A percentile compares a stretch with the other conserved stretches of the same genome.
Conservation (phyloP, 2,113 vertebrate species). For the zebrafish (Danio rerio) region GRCz12tu NC_133179.1:70118501-70119000, state of each 20-base stretch:
- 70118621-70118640: background rate
- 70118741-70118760: background rate
- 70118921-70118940: background rate
- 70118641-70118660: background rate
- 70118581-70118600: background rate
- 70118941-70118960: background rate
- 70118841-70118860: background rate
- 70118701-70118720: background rate
- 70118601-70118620: background rate
- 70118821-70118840: background rate
- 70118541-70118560: background rate
- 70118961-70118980: background rate
- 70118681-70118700: background rate
- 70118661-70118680: background rate
- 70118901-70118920: background rate
- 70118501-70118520: background rate
- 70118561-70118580: background rate
- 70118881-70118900: background rate
- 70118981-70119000: background rate
- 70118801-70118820: background rate
- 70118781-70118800: background rate
- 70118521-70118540: background rate
- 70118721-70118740: background rate
- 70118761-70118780: background rate
- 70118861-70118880: background rate